Conservation (phyloP, 1,140 invertebrate species). For the Hyles vespertilio region DNA sequence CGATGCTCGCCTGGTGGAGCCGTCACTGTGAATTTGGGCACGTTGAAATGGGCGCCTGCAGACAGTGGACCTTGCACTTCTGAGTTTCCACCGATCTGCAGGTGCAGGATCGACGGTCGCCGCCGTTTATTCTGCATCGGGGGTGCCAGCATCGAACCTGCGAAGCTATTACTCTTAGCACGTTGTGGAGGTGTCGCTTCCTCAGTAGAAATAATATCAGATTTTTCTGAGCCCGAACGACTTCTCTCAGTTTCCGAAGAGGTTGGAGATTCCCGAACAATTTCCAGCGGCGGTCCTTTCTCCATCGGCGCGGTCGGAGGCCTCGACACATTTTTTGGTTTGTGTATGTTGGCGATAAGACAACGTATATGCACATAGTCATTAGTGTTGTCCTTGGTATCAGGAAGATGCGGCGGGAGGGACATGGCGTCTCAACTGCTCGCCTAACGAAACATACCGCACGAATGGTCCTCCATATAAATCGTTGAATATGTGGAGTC, state of each 20-base stretch:
- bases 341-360: slow-evolving; percentile 70
- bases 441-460: slow-evolving; percentile 55
- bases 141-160: slow-evolving; percentile 49
- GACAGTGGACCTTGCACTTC: slow-evolving; percentile 50
- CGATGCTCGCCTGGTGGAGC: slow-evolving; percentile 68
- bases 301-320: slow-evolving; percentile 42
- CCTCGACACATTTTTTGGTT: slow-evolving; percentile 66
- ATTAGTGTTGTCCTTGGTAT: slow-evolving; percentile 37
- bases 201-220: slow-evolving; percentile 25
- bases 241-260: slow-evolving; percentile 54
- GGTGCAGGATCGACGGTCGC: slow-evolving; percentile 63
- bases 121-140: slow-evolving; percentile 47
- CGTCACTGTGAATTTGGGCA: slow-evolving; percentile 71
- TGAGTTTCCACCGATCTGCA: slow-evolving; percentile 43
- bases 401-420: slow-evolving; percentile 41
- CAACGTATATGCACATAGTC: slow-evolving; percentile 66
- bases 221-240: slow-evolving; percentile 35
- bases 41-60: slow-evolving; percentile 61
- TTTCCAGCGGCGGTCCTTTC: slow-evolving; percentile 30
- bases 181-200: slow-evolving; percentile 34
- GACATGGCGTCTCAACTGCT: slow-evolving; percentile 45
- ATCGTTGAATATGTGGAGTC: slow-evolving; percentile 48
- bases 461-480: slow-evolving; percentile 48
- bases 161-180: slow-evolving; percentile 71
- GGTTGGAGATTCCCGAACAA: slow-evolving; percentile 48